These are phyloP conservation scores for Oncorhynchus keta DNA, from an alignment of 2,113 vertebrate genomes.

Conservation along the genomic window DNA sequence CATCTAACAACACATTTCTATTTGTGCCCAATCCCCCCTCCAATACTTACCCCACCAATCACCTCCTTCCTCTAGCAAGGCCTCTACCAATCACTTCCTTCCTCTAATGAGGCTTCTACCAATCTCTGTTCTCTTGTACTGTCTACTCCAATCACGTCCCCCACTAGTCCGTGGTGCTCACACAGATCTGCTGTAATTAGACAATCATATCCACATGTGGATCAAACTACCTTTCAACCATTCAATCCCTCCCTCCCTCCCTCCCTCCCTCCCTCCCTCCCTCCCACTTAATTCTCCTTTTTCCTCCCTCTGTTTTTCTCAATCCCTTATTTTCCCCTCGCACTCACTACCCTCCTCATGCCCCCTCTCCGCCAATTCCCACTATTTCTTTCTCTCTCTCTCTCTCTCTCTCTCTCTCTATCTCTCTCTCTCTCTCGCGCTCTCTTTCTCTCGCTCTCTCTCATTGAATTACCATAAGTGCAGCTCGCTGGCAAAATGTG, in stretches of 20 bases:
- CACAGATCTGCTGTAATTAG: conserved; percentile 72
- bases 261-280: conserved; percentile 44
- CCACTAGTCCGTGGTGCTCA: conserved; percentile 28
- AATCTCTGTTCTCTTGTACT: no score
- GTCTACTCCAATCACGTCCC: no score
- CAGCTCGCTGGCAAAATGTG: conserved; percentile 66
- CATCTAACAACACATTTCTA: conserved; percentile 38
- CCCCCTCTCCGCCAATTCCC: conserved; percentile 39
- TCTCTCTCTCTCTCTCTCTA: no score
- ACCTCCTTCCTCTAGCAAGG: not conserved
- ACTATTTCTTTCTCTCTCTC: no score
- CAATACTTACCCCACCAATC: not conserved
- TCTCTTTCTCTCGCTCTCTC: conserved; percentile 10
- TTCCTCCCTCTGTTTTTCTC: conserved; percentile 68
- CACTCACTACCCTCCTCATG: conserved; percentile 63
- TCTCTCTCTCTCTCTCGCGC: no score
- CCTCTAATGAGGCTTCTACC: not conserved
- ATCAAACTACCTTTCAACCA: conserved; percentile 71
- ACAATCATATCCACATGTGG: conserved; percentile 80
- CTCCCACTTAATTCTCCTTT: conserved; percentile 52
- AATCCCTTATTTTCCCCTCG: conserved; percentile 53
- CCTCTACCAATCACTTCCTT: not conserved
- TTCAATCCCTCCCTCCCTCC: conserved; percentile 54
- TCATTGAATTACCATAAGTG: conserved; percentile 73
- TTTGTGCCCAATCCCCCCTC: not conserved